Percentiles rank a stretch among this genome's conserved stretches.
phyloP scores from a whole-genome alignment of 1,140 invertebrate species.

The Drosophila nigrodunni region DNA sequence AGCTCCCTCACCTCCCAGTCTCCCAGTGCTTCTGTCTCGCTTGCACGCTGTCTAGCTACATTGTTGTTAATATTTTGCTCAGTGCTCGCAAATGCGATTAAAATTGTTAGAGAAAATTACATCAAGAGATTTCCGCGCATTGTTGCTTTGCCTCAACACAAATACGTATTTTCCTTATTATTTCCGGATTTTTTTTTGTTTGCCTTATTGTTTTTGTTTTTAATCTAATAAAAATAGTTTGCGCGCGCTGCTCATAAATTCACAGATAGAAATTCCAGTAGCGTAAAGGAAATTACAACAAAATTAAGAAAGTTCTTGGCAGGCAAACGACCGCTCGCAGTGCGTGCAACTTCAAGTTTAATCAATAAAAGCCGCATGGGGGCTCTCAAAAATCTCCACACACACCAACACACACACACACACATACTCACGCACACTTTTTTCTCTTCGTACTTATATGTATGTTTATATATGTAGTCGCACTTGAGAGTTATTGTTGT shows the following conservation, averaged over 20 bases:
- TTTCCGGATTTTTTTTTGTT: too few relatives aligned
- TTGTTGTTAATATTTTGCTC: conserved; percentile 76
- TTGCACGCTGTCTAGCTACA: conserved; percentile 29
- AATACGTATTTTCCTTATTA: conserved; percentile 34
- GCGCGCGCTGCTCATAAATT: conserved; percentile 77
- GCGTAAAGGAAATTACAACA: conserved; percentile 79
- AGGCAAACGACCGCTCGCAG: conserved; percentile 46
- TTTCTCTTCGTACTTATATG: conserved; percentile 16
- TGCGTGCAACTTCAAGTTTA: conserved; percentile 78
- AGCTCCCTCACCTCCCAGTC: background rate
- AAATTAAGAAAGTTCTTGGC: conserved; percentile 76
- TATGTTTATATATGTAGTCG: conserved; percentile 2
- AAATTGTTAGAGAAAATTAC: conserved; percentile 81
- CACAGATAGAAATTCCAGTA: conserved; percentile 80
- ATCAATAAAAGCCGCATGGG: conserved; percentile 77
- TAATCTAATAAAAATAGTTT: conserved; percentile 83
- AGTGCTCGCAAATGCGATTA: conserved; percentile 73
- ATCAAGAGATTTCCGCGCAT: conserved; percentile 50
- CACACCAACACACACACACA: conserved; percentile 5
- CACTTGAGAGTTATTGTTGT: conserved; percentile 59
- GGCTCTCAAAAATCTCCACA: conserved; percentile 17
- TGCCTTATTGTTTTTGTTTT: conserved; percentile 61
- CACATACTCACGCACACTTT: conserved; percentile 1
- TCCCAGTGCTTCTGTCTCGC: background rate
- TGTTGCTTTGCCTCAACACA: conserved; percentile 24